A percentile compares a stretch with the other conserved stretches of the same genome.
Conservation (phyloP, 2,888 invertebrate species). For the Acrobasis suavella region DNA sequence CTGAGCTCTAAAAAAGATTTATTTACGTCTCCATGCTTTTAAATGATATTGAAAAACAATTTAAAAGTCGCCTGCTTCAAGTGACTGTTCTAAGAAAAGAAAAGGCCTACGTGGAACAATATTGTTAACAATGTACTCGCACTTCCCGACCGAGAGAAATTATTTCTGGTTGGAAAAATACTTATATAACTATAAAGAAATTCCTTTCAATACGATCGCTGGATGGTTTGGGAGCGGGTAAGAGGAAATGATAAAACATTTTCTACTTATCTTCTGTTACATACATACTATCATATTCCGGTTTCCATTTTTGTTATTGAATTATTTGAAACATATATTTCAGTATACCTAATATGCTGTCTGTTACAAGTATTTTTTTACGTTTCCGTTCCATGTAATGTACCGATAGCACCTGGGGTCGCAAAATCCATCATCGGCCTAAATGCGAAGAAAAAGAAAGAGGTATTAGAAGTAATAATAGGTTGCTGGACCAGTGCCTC, state of each 20-base stretch:
- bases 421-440: no score
- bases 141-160: not conserved
- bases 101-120: conserved; percentile 8
- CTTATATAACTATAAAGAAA: not conserved
- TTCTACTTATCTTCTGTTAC: not conserved
- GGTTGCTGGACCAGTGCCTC: no score
- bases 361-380: no score
- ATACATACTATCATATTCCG: not conserved
- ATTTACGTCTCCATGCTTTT: not conserved
- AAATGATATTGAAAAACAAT: not conserved
- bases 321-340: no score
- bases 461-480: no score
- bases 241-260: not conserved
- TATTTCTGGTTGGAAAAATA: conserved; percentile 3
- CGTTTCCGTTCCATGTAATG: no score
- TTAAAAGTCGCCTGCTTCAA: not conserved
- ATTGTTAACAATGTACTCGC: conserved; percentile 6
- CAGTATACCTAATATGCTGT: no score
- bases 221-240: not conserved
- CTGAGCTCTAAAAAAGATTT: no score
- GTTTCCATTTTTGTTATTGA: no score
- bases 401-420: no score
- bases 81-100: not conserved
- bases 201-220: conserved; percentile 2
- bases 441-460: no score